Evolutionary conservation across 2,888 invertebrate species (phyloP), one percentile per base, ranked within the genome.

Genomic region (Dichetophora obliterata): DNA sequence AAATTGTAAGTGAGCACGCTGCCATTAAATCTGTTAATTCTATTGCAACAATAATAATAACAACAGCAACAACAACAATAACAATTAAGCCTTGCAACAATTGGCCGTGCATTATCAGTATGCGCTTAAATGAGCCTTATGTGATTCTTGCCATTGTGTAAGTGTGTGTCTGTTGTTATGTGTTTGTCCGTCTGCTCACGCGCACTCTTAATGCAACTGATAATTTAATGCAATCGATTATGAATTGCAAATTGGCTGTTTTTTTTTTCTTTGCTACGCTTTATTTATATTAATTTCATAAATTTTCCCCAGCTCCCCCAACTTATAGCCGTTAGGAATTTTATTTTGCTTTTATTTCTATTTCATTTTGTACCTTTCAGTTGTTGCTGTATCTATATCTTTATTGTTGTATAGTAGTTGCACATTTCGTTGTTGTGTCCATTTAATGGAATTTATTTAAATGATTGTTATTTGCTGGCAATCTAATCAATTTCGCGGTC

Each of bases 191-290:
- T 69, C 22, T 48, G 72, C 37, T n/a, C 37, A 19, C 9, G 8
- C 22, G 22, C 19, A 43, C 65, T 54, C 14, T 16, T 66, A 74
- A 66, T 66, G 74, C 65, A 61, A 48, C 59, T 71, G 69, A 75
- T 78, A 78, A 78, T 77, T 77, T 77, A 77, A 75, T 79, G 75
- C 77, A 65, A 65, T 73, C 69, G 75, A 77, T 79, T 79, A 77
- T 77, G 77, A 79, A 79, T 77, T 77, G 79, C 77, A 77, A 79
- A 79, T 77, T 77, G 77, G 73, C 74, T 73, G 74, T 76, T 61
- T 27, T 61, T 74, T 74, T 70, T 19, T 61, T 74, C 69, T 70
- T 54, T 54, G 70, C 27, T 52, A 19, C 68, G 22, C 54, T 54
- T 68, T 68, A 59, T 27, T 75, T 69, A 63, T 65, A 75, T 70